Evolutionary conservation across 2,113 vertebrate species (phyloP).

Genomic region (Burhinus bistriatus): DNA sequence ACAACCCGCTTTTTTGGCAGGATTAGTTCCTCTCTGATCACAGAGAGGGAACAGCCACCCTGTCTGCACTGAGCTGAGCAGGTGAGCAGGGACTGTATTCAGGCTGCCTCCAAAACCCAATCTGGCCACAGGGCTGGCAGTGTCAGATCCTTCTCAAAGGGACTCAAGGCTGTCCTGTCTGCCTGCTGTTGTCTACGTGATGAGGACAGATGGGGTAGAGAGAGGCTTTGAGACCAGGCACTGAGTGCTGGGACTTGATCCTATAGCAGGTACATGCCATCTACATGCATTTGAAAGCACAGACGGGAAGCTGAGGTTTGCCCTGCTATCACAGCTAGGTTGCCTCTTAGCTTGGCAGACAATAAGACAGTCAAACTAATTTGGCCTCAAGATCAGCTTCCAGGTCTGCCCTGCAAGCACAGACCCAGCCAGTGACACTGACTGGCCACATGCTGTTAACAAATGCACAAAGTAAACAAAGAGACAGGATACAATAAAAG

Average conservation of each 20-base stretch:
- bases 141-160: neutral
- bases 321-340: neutral
- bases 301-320: neutral
- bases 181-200: neutral
- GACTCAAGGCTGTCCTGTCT: neutral
- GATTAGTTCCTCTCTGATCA: slow-evolving; percentile 24
- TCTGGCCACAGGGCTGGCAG: neutral
- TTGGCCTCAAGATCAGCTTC: neutral
- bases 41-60: neutral
- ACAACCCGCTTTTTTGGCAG: neutral
- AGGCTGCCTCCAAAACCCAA: neutral
- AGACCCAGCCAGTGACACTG: neutral
- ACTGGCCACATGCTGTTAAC: neutral
- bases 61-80: neutral
- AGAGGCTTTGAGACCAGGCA: neutral
- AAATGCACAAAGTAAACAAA: slow-evolving; percentile 13
- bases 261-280: neutral
- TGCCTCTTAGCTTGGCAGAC: neutral
- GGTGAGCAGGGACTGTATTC: neutral
- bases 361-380: neutral
- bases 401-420: neutral
- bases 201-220: neutral
- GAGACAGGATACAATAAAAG: neutral
- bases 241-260: neutral
- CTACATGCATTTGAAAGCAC: neutral